These are phyloP conservation scores for Plectrocnemia conspersa DNA, from an alignment of 1,140 invertebrate species.

Conservation along the genomic window DNA sequence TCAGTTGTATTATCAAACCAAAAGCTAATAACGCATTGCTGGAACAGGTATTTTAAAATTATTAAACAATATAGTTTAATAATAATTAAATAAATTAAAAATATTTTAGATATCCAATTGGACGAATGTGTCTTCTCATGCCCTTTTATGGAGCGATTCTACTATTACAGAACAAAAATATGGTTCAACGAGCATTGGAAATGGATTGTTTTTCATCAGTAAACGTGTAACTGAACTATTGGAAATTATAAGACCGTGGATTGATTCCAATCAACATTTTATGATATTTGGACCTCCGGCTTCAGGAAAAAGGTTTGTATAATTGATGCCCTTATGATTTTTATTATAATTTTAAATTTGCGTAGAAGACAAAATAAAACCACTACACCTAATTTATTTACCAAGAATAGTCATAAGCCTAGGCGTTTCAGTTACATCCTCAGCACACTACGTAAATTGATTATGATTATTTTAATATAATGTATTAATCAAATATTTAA, in stretches of 20 bases:
- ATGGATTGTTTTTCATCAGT: slow-evolving; percentile 20
- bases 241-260: slow-evolving; percentile 15
- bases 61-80: neutral
- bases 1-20: slow-evolving; percentile 40
- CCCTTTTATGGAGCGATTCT: slow-evolving; percentile 24
- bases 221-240: slow-evolving; percentile 21
- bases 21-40: slow-evolving; percentile 40
- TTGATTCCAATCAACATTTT: slow-evolving; percentile 29
- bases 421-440: no score
- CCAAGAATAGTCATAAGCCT: no score
- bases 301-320: slow-evolving; percentile 30
- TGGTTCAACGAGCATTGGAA: slow-evolving; percentile 8
- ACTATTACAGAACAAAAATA: slow-evolving; percentile 13
- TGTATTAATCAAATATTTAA: slow-evolving; percentile 2
- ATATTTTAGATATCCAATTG: slow-evolving; percentile 27
- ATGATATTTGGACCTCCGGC: slow-evolving; percentile 31
- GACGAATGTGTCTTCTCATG: slow-evolving; percentile 31
- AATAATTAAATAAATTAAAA: neutral
- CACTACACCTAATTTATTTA: no score
- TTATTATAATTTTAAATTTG: no score
- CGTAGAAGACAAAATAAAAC: no score
- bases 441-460: no score
- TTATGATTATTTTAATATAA: neutral
- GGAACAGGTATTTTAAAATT: slow-evolving; percentile 38
- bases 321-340: no score